Conservation (phyloP, 2,888 invertebrate genomes). For the Amphipoea oculea region DNA sequence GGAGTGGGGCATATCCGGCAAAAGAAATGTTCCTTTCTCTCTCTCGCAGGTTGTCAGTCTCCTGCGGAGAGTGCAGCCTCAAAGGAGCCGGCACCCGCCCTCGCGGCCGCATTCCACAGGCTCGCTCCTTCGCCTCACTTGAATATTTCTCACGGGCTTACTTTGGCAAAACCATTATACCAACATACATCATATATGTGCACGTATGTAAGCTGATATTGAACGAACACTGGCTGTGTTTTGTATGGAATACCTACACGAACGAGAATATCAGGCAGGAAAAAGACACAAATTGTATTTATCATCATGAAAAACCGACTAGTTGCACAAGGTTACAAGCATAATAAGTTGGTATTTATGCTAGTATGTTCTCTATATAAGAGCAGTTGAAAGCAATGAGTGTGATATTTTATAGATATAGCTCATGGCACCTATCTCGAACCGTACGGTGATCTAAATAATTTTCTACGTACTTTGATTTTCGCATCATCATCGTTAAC, state of each 20-base stretch:
- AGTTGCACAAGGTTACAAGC: constrained; percentile 12
- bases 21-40: constrained; percentile 84
- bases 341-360: constrained; percentile 26
- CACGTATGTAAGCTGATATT: constrained; percentile 62
- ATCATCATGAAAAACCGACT: constrained; percentile 41
- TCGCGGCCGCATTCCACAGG: constrained; percentile 87
- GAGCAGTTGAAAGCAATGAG: constrained; percentile 5
- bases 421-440: not conserved
- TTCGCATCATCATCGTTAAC: constrained; percentile 25
- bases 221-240: constrained; percentile 45
- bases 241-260: constrained; percentile 52
- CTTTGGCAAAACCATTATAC: constrained; percentile 87
- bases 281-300: constrained; percentile 45
- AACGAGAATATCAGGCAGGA: constrained; percentile 49
- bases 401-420: constrained; percentile 12
- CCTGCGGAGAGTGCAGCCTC: constrained; percentile 84
- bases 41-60: constrained; percentile 84
- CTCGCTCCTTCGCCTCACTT: constrained; percentile 84
- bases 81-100: constrained; percentile 89
- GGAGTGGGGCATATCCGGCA: constrained; percentile 77
- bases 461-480: constrained; percentile 13
- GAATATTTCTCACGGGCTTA: constrained; percentile 90
- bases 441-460: constrained; percentile 18
- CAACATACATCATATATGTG: constrained; percentile 70
- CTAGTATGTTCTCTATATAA: not conserved